Base-by-base conservation (phyloP, 2,888 invertebrate genomes). In the Xestia ashworthii region DNA sequence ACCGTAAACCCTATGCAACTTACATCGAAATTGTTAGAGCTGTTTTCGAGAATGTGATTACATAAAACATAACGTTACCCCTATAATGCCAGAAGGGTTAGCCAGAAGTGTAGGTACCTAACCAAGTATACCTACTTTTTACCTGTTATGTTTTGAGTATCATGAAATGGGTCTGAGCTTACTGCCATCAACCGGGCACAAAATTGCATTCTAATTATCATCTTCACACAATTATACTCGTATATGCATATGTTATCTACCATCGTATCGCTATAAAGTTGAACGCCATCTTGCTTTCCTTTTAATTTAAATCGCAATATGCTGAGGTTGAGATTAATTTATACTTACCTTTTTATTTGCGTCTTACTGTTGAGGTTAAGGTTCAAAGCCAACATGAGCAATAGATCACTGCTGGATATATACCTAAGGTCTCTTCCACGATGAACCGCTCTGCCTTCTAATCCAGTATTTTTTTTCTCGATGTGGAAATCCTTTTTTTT, bases 281-380 rank as follows among this genome's bases (percentile, higher is more conserved):
- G 9, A 38, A n/a, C n/a, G 64, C 64, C 55, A 62, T 80, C 19
- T 62, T 60, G 12, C 14, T 62, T 48, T 60, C n/a, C 19, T 55
- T 32, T 67, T 60, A 48, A 76, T 66, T 75, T 70, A 46, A 53
- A 50, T 70, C 44, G 58, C 76, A 32, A 32, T 32, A 32, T n/a
- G n/a, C n/a, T n/a, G n/a, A n/a, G n/a, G n/a, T n/a, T n/a, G n/a
- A n/a, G n/a, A n/a, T n/a, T n/a, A n/a, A n/a, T n/a, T n/a, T n/a
- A n/a, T n/a, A n/a, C n/a, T n/a, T 62, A 41, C n/a, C n/a, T 77
- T 76, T 76, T 25, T 38, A 8, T 38, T 48, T 25, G 5, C 4
- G 12, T 22, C 16, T 19, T 32, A 12, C 14, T 8, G 16, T 25
- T 38, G 25, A 19, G 41, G 32, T 5, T 76, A 16, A 48, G 16